A percentile compares a stretch with the other conserved stretches of the same genome.
These are phyloP conservation scores for Patella pellucida DNA, from an alignment of 2,888 invertebrate genomes.

Conservation along the genomic window DNA sequence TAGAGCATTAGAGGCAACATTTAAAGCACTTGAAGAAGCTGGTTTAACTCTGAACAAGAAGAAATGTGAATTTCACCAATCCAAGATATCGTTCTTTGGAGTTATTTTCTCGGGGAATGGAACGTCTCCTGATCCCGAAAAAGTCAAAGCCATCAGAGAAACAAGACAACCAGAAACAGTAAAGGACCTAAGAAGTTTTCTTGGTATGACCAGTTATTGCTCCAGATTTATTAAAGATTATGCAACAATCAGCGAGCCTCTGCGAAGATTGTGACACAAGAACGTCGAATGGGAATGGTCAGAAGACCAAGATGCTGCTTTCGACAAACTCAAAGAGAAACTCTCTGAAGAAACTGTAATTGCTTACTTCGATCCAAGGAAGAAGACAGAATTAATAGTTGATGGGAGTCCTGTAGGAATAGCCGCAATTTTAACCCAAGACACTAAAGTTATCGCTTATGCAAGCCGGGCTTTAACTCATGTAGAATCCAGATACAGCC, in stretches of 20 bases:
- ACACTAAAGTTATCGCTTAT: slow-evolving; percentile 31
- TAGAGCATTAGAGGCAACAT: slow-evolving; percentile 9
- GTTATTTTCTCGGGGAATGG: slow-evolving; percentile 24
- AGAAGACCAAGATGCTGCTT: slow-evolving; percentile 32
- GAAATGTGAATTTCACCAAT: slow-evolving; percentile 28
- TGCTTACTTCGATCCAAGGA: slow-evolving; percentile 36
- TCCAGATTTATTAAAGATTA: slow-evolving; percentile 44
- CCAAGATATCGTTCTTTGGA: slow-evolving; percentile 30
- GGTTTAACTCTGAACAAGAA: slow-evolving; percentile 28
- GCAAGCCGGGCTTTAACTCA: slow-evolving; percentile 35
- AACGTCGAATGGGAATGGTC: slow-evolving; percentile 39
- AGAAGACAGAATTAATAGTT: slow-evolving; percentile 32
- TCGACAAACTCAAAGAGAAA: slow-evolving; percentile 31
- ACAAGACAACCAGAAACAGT: slow-evolving; percentile 24
- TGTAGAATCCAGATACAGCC: slow-evolving; percentile 40
- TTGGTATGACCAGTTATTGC: slow-evolving; percentile 45
- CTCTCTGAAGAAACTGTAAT: slow-evolving; percentile 37
- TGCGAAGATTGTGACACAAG: slow-evolving; percentile 40
- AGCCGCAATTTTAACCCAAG: slow-evolving; percentile 38
- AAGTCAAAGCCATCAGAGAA: slow-evolving; percentile 39
- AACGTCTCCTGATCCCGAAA: slow-evolving; percentile 28
- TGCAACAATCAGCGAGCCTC: slow-evolving; percentile 39
- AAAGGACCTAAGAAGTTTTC: slow-evolving; percentile 41
- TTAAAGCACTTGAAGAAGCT: slow-evolving; percentile 22
- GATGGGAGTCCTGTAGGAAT: slow-evolving; percentile 46